Percentiles rank a stretch among this genome's conserved stretches.
phyloP scores from a whole-genome alignment of 2,888 invertebrate genomes.

The Aleiodes leptofemur region DNA sequence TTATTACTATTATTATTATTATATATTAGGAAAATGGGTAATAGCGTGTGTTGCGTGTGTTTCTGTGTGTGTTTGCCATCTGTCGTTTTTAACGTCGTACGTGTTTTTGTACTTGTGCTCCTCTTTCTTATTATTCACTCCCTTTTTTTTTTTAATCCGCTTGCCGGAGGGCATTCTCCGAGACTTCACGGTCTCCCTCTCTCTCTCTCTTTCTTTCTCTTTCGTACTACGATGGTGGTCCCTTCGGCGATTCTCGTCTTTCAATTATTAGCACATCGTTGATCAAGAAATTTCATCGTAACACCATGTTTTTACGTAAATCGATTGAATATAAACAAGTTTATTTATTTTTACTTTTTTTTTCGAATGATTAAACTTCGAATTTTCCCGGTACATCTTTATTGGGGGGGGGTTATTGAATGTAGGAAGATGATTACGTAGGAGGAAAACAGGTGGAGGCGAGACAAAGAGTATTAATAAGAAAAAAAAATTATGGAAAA shows the following conservation, averaged over 20 bases:
- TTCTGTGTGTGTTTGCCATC: slow-evolving; percentile 11
- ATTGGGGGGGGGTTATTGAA: not conserved
- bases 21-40: not conserved
- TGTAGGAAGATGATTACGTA: slow-evolving; percentile 18
- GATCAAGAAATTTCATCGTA: slow-evolving; percentile 7
- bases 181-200: slow-evolving; percentile 29
- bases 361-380: not conserved
- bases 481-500: not conserved
- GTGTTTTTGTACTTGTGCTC: not conserved
- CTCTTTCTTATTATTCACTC: slow-evolving; percentile 15
- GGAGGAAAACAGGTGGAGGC: not conserved
- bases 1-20: no score
- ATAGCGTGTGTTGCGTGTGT: no score
- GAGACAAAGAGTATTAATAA: slow-evolving; percentile 1
- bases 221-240: slow-evolving; percentile 6
- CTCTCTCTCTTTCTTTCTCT: not conserved
- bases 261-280: slow-evolving; percentile 27
- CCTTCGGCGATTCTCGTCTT: slow-evolving; percentile 4
- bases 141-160: slow-evolving; percentile 6
- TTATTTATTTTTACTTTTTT: not conserved
- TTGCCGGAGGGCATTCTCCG: slow-evolving; percentile 14
- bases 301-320: not conserved
- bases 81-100: slow-evolving; percentile 3
- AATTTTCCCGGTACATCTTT: no score
- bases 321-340: not conserved